phyloP scores from a whole-genome alignment of 2,888 invertebrate species.

The Erynnis tages region DNA sequence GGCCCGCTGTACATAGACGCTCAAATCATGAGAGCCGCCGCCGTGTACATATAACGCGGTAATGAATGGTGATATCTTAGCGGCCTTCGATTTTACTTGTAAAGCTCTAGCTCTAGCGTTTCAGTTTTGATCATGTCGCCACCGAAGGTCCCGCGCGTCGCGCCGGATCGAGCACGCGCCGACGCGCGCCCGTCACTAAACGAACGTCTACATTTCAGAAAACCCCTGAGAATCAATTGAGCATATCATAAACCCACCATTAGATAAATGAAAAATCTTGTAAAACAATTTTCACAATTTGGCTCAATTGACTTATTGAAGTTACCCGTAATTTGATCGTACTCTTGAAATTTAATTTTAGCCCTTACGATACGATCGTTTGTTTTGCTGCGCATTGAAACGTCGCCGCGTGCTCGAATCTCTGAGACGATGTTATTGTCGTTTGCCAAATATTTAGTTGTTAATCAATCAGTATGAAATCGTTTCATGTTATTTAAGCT shows the following conservation, averaged over 20 bases:
- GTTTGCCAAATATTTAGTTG: slow-evolving; percentile 76
- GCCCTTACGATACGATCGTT: too few relatives aligned
- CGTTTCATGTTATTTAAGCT: slow-evolving; percentile 52
- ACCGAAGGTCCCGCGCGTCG: too few relatives aligned
- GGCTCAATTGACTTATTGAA: too few relatives aligned
- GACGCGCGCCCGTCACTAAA: slow-evolving; percentile 1
- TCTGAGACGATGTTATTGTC: slow-evolving; percentile 32
- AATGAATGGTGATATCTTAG: slow-evolving; percentile 80
- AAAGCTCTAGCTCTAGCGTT: slow-evolving; percentile 76
- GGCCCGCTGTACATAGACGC: slow-evolving; percentile 53
- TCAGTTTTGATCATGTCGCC: slow-evolving; percentile 39
- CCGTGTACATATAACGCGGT: slow-evolving; percentile 70
- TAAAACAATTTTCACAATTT: too few relatives aligned
- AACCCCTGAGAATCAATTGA: too few relatives aligned
- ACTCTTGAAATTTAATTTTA: too few relatives aligned
- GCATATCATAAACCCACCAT: too few relatives aligned
- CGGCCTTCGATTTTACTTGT: slow-evolving; percentile 81
- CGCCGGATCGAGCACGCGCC: too few relatives aligned
- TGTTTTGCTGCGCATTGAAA: not conserved
- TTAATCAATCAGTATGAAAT: slow-evolving; percentile 44
- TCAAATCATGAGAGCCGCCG: slow-evolving; percentile 40
- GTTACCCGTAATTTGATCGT: too few relatives aligned
- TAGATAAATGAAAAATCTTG: too few relatives aligned
- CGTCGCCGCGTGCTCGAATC: not conserved
- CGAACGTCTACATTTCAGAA: too few relatives aligned